Conservation (phyloP, 2,113 vertebrate species). For the Anhinga anhinga region DNA sequence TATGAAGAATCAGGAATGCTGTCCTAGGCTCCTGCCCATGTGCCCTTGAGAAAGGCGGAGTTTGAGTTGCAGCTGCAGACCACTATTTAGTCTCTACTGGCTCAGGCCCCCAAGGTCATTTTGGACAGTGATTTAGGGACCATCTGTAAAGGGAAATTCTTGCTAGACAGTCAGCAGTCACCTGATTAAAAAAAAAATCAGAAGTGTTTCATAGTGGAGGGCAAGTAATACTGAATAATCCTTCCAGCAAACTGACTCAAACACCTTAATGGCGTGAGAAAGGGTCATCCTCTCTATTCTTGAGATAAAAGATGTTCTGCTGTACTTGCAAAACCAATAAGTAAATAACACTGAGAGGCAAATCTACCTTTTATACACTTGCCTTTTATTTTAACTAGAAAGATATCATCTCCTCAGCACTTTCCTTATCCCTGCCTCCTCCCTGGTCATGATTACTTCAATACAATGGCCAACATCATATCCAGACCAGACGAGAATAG, state of each 20-base stretch:
- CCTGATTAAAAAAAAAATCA: background rate
- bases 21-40: background rate
- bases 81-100: background rate
- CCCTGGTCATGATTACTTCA: background rate
- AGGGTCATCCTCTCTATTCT: background rate
- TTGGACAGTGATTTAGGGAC: background rate
- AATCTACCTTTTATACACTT: background rate
- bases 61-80: background rate
- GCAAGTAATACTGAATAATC: background rate
- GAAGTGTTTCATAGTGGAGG: background rate
- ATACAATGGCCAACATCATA: background rate
- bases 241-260: background rate
- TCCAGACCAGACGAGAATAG: background rate
- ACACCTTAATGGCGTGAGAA: background rate
- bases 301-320: background rate
- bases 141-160: background rate
- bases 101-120: background rate
- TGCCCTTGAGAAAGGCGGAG: background rate
- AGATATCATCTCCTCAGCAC: background rate
- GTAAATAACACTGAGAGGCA: background rate
- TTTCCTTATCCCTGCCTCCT: background rate
- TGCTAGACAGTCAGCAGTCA: background rate
- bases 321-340: background rate
- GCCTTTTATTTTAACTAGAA: background rate
- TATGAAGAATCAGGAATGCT: background rate